Evolutionary conservation across 2,888 invertebrate species (phyloP).

Genomic region (Aporophyla lueneburgensis): DNA sequence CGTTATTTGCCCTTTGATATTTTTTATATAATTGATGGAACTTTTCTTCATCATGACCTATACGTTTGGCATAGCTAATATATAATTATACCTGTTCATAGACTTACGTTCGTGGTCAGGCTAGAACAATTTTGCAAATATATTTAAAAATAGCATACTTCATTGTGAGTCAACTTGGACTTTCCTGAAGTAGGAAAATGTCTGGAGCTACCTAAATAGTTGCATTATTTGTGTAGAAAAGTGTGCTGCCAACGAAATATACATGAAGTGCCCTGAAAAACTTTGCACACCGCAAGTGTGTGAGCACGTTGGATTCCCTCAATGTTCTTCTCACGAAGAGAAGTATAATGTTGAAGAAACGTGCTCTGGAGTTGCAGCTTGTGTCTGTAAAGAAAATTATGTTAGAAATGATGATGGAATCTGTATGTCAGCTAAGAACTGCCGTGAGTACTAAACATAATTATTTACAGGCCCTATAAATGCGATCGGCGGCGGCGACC

Average conservation of each 20-base stretch:
- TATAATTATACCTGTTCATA: neutral
- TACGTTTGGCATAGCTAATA: no score
- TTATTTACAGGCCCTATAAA: neutral
- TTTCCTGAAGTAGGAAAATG: neutral
- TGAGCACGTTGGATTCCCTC: conserved; percentile 26
- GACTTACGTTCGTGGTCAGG: neutral
- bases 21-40: neutral
- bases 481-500: no score
- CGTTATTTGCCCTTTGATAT: neutral
- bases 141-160: no score
- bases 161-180: no score
- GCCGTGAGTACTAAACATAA: conserved; percentile 35
- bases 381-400: conserved; percentile 42
- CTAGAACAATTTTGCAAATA: neutral
- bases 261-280: conserved; percentile 42
- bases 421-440: conserved; percentile 36
- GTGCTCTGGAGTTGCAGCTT: conserved; percentile 37
- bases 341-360: neutral
- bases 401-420: conserved; percentile 51
- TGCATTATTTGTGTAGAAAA: conserved; percentile 18
- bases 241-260: conserved; percentile 52
- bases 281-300: conserved; percentile 54
- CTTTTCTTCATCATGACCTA: no score
- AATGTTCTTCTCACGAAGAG: conserved; percentile 25
- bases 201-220: neutral